Percentiles rank a stretch among this genome's conserved stretches.
phyloP scores from a whole-genome alignment of 2,888 invertebrate species.

The Sphaeridia pumilis region DNA sequence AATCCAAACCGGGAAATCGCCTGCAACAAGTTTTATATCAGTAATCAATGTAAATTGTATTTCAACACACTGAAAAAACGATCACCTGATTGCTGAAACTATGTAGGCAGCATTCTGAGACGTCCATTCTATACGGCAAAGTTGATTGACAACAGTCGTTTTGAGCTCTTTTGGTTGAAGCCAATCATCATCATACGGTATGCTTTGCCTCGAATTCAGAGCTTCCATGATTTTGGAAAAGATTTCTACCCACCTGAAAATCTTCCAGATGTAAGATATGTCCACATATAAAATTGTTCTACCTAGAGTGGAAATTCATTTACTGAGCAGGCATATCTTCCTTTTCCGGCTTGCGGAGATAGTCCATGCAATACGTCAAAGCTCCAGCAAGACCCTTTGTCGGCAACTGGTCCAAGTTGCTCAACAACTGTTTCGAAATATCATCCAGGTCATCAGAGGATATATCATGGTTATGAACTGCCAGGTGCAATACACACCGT shows the following conservation, averaged over 20 bases:
- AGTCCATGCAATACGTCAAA: constrained; percentile 17
- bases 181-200: constrained; percentile 21
- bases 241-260: constrained; percentile 30
- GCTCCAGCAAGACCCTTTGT: constrained; percentile 12
- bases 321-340: constrained; percentile 6
- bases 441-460: constrained; percentile 15
- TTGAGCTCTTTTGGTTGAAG: constrained; percentile 19
- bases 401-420: constrained; percentile 20
- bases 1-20: constrained; percentile 23
- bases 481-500: constrained; percentile 13
- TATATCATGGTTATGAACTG: constrained; percentile 6
- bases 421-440: constrained; percentile 17
- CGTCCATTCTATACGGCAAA: constrained; percentile 25
- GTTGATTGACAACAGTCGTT: constrained; percentile 18
- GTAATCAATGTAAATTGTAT: not conserved
- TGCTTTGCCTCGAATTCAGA: constrained; percentile 18
- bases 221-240: constrained; percentile 25
- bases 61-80: not conserved
- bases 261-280: not conserved
- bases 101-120: constrained; percentile 23
- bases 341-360: constrained; percentile 16
- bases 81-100: constrained; percentile 24
- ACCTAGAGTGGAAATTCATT: not conserved
- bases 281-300: not conserved
- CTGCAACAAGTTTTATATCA: constrained; percentile 12